phyloP scores from a whole-genome alignment of 2,113 vertebrate genomes.

The Pterocles orientalis region DNA sequence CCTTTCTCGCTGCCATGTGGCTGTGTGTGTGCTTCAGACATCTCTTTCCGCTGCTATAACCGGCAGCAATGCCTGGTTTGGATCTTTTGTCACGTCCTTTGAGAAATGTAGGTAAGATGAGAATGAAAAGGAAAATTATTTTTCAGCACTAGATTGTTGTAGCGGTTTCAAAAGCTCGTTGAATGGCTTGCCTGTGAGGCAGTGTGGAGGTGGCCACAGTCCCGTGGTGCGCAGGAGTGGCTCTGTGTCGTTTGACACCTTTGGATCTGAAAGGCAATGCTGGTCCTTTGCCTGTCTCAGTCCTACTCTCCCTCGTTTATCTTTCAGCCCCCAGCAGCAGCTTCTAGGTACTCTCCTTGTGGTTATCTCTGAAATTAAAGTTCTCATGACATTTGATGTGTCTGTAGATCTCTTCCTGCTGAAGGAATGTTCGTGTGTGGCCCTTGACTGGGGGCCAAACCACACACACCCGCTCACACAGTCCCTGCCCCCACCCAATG shows the following conservation, averaged over 20 bases:
- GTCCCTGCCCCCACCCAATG: no score
- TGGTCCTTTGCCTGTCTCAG: background rate
- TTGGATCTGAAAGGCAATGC: background rate
- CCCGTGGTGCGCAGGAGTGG: background rate
- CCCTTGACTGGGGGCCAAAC: no score
- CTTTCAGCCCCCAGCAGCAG: background rate
- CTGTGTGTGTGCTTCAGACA: background rate
- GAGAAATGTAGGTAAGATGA: background rate
- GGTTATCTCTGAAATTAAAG: background rate
- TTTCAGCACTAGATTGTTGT: background rate
- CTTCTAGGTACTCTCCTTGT: background rate
- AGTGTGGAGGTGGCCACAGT: fast-evolving
- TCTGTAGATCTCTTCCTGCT: background rate
- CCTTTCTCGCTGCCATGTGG: fast-evolving
- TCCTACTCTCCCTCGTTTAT: background rate
- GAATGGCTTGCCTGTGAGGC: background rate
- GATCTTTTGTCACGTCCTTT: background rate
- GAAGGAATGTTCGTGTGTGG: no score
- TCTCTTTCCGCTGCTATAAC: background rate
- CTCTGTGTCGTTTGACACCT: background rate
- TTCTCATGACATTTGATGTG: background rate
- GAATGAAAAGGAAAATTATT: background rate
- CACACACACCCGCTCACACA: no score
- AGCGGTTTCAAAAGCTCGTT: background rate
- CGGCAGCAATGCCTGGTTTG: fast-evolving